phyloP scores from a whole-genome alignment of 53 echinoderm and acorn worm genomes.

The Crossaster papposus region DNA sequence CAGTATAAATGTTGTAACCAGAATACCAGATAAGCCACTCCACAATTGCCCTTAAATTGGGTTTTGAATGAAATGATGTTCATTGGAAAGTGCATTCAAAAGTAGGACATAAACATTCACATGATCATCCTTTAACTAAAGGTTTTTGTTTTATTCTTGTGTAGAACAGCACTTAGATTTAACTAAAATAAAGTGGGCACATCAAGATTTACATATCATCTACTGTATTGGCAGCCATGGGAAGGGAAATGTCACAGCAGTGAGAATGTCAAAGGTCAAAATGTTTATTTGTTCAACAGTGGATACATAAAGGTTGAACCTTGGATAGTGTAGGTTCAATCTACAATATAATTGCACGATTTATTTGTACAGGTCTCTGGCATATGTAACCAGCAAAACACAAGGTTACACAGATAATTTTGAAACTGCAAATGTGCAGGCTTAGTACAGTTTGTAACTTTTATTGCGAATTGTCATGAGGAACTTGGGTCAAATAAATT shows the following conservation, averaged over 20 bases:
- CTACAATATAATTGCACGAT: background rate
- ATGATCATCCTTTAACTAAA: no score
- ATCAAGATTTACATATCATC: background rate
- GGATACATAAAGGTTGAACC: background rate
- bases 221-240: background rate
- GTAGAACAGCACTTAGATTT: background rate
- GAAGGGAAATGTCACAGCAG: conserved; percentile 2
- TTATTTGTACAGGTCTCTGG: no score
- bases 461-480: no score
- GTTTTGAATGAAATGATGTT: no score
- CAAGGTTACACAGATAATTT: no score
- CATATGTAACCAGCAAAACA: no score
- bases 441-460: no score
- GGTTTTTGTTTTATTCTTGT: no score
- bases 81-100: no score
- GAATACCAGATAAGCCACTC: background rate
- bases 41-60: background rate
- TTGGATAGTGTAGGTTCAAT: background rate
- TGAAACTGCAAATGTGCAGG: no score
- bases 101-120: no score
- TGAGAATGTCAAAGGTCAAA: conserved; percentile 37
- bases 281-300: conserved; percentile 32
- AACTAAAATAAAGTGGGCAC: background rate
- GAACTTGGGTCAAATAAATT: no score
- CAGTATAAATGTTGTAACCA: background rate